A percentile compares a stretch with the other conserved stretches of the same genome.
Conservation (phyloP, 2,797 vertebrate genomes). For the Pseudomugil tenellus region DNA sequence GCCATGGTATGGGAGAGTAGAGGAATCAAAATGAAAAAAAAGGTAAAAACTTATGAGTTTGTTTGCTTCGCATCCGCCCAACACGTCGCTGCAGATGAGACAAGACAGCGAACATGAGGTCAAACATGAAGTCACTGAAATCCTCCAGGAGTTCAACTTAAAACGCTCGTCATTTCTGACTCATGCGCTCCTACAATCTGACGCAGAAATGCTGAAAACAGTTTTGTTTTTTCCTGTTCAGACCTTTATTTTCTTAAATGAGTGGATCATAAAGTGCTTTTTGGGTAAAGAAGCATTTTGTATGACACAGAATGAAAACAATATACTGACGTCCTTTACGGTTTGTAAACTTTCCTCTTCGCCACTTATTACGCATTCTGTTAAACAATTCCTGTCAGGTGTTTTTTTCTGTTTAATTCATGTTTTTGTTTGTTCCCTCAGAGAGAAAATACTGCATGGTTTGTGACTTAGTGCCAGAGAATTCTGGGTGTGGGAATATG, state of each 20-base stretch:
- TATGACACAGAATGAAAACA: no score
- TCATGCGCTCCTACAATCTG: no score
- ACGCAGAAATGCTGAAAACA: neutral
- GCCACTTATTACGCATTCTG: neutral
- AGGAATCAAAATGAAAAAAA: slow-evolving; percentile 8
- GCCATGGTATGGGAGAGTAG: slow-evolving; percentile 40
- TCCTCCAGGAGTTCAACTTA: slow-evolving; percentile 5
- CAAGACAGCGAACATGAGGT: slow-evolving; percentile 21
- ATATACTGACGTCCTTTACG: no score
- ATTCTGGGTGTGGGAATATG: slow-evolving; percentile 36
- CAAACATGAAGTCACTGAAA: slow-evolving; percentile 21
- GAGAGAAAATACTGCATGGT: neutral
- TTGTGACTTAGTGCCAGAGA: slow-evolving; percentile 1
- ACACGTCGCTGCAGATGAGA: slow-evolving; percentile 35
- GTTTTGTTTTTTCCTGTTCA: neutral
- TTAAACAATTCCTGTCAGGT: neutral
- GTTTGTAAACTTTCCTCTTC: neutral
- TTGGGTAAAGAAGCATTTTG: no score
- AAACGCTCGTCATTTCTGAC: neutral
- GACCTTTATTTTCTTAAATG: no score
- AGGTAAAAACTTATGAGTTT: slow-evolving; percentile 23
- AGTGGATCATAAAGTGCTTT: no score
- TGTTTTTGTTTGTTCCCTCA: neutral
- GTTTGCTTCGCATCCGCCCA: slow-evolving; percentile 29
- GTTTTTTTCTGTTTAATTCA: neutral